Percentiles rank a stretch among this genome's conserved stretches.
Conservation (phyloP, 2,113 vertebrate genomes). For the Rhinoderma darwinii region DNA sequence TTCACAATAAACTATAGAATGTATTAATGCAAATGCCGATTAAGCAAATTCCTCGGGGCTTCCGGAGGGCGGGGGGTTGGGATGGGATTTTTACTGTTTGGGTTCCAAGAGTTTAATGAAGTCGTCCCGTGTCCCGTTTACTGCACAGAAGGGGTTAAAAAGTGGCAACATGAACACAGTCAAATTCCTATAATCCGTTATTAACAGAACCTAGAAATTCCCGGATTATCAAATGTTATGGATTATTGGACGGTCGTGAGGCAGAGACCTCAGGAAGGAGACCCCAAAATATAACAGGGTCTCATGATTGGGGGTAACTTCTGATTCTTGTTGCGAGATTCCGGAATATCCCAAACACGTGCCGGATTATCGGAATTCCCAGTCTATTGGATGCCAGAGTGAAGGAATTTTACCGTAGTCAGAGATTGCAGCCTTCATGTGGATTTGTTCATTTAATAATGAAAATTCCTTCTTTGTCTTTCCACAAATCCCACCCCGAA, state of each 20-base stretch:
- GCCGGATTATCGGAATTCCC: no score
- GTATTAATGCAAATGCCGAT: conserved; percentile 77
- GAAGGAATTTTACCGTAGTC: no score
- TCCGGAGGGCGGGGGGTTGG: conserved; percentile 19
- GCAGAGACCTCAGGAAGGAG: background rate
- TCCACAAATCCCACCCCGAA: background rate
- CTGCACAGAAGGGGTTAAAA: background rate
- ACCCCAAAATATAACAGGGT: no score
- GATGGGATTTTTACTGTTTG: background rate
- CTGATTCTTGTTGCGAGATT: no score
- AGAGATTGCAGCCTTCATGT: no score
- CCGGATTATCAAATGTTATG: background rate
- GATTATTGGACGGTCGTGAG: background rate
- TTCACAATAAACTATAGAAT: conserved; percentile 80
- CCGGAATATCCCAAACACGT: no score
- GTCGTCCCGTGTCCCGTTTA: background rate
- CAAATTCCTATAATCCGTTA: background rate
- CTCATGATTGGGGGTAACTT: no score
- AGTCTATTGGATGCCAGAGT: no score
- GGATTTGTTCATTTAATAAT: no score
- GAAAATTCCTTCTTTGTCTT: no score
- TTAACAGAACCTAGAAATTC: background rate
- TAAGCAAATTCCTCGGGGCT: conserved; percentile 46
- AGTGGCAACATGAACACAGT: background rate
- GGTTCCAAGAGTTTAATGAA: background rate